phyloP scores from a whole-genome alignment of 2,888 invertebrate genomes.

The Athrips mouffetella region DNA sequence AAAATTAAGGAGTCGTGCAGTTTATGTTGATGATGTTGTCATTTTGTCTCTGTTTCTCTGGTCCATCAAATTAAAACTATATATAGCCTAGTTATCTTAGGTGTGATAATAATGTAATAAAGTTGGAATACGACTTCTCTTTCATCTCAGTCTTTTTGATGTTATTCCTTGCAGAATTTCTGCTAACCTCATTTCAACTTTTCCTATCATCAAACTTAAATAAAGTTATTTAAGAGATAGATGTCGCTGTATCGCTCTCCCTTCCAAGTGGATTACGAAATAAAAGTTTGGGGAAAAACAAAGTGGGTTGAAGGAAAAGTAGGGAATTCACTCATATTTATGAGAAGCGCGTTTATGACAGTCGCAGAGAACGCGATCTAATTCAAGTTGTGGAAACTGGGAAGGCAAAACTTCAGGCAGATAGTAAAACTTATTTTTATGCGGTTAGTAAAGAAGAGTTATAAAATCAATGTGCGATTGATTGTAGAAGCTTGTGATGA shows the following conservation, averaged over 20 bases:
- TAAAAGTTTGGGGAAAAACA: constrained; percentile 43
- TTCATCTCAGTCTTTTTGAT: background rate
- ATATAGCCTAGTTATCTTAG: no score
- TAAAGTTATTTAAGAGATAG: constrained; percentile 8
- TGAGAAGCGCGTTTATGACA: constrained; percentile 43
- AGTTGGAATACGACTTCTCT: no score
- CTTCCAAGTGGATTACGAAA: constrained; percentile 45
- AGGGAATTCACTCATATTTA: background rate
- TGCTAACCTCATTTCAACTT: constrained; percentile 13
- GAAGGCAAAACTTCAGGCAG: background rate
- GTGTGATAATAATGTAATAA: no score
- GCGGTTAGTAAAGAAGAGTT: no score
- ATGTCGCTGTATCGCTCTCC: constrained; percentile 22
- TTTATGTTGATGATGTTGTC: no score
- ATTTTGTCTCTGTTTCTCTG: no score
- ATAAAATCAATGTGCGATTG: no score
- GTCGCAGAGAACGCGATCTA: constrained; percentile 41
- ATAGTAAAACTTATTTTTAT: no score
- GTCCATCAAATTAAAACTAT: no score
- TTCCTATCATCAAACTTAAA: constrained; percentile 21
- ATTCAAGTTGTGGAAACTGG: constrained; percentile 41
- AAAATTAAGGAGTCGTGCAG: no score
- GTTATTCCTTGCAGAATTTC: background rate
- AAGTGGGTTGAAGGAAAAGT: constrained; percentile 34
- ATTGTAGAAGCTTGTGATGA: background rate